Percentiles rank a stretch among this genome's conserved stretches.
phyloP scores from a whole-genome alignment of 2,797 vertebrate genomes.

The Malurus leucopterus region DNA sequence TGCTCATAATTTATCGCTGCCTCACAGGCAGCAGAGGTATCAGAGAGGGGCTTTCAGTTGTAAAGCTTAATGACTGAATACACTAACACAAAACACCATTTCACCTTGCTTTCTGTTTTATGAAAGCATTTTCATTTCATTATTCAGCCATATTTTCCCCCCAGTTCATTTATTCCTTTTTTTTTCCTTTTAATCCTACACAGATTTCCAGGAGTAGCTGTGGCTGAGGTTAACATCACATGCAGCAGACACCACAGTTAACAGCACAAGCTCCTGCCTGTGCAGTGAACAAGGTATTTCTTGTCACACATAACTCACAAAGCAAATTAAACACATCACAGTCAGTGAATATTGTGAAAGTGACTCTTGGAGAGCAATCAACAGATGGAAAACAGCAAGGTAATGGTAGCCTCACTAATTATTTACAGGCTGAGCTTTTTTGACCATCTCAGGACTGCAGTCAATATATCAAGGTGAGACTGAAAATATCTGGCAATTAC shows the following conservation, averaged over 20 bases:
- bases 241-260: not conserved
- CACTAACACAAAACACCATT: not conserved
- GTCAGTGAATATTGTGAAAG: not conserved
- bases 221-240: not conserved
- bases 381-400: not conserved
- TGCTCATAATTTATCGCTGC: not conserved
- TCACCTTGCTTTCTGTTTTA: not conserved
- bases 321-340: slow-evolving; percentile 6
- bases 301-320: slow-evolving; percentile 16
- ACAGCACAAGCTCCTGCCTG: not conserved
- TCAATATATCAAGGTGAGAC: not conserved
- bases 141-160: not conserved
- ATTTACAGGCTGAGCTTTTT: not conserved
- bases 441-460: not conserved
- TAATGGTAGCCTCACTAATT: not conserved
- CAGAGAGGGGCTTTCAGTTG: not conserved
- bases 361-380: not conserved
- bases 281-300: not conserved
- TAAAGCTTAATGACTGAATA: not conserved
- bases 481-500: not conserved
- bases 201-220: not conserved
- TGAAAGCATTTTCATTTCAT: not conserved
- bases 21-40: not conserved
- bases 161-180: rapidly evolving
- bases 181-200: not conserved